Evolutionary conservation across 2,113 vertebrate genomes (phyloP).

Genomic region (Tricholaema leucomelas): DNA sequence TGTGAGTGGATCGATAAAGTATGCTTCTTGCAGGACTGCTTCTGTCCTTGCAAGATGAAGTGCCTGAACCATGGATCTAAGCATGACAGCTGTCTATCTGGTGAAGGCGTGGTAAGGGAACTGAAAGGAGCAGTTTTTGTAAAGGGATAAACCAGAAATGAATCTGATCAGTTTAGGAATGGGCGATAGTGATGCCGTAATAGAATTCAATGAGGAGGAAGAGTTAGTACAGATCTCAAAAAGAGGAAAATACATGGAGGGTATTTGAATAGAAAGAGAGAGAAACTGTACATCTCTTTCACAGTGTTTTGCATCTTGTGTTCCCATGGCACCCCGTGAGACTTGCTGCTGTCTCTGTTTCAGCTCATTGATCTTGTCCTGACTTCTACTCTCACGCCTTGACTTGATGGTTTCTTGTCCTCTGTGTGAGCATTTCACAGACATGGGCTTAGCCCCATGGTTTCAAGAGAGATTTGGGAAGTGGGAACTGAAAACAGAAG

Average conservation of each 20-base stretch:
- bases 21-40: background rate
- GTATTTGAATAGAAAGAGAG: background rate
- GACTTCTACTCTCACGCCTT: background rate
- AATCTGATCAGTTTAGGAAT: background rate
- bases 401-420: background rate
- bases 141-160: background rate
- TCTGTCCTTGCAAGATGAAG: background rate
- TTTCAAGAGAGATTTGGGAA: background rate
- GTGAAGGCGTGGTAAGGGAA: background rate
- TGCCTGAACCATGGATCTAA: background rate
- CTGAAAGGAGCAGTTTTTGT: background rate
- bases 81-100: rapidly evolving
- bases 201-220: background rate
- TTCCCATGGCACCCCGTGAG: background rate
- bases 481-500: background rate
- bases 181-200: background rate
- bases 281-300: background rate
- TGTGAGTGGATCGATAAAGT: background rate
- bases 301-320: background rate
- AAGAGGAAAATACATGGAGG: background rate
- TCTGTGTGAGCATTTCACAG: background rate
- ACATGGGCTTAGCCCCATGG: background rate
- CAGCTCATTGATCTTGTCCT: background rate
- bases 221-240: background rate
- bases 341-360: background rate